Percentiles rank a stretch among this genome's conserved stretches.
Conservation (phyloP, 2,113 vertebrate species). For the Alligator mississippiensis region DNA sequence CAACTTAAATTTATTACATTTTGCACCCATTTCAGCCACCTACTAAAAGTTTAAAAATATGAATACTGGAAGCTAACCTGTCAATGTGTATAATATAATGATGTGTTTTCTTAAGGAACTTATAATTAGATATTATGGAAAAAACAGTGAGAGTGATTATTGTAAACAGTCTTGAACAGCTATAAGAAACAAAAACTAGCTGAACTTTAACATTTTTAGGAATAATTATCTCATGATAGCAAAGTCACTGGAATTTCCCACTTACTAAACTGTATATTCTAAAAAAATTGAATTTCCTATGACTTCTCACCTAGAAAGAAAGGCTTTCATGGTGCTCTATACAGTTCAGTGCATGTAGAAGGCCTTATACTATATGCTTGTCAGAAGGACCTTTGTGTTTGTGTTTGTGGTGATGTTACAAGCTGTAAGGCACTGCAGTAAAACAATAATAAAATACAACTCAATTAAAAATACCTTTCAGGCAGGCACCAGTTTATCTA, state of each 20-base stretch:
- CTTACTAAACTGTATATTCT: neutral
- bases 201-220: slow-evolving; percentile 27
- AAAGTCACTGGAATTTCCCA: slow-evolving; percentile 11
- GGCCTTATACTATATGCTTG: too few species aligned
- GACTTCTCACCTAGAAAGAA: neutral
- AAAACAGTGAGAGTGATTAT: slow-evolving; percentile 28
- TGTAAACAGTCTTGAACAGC: slow-evolving; percentile 38
- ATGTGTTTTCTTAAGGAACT: slow-evolving; percentile 35
- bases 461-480: neutral
- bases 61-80: slow-evolving; percentile 13
- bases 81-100: neutral
- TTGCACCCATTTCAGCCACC: neutral
- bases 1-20: neutral
- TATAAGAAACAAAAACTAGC: neutral
- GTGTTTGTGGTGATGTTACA: neutral
- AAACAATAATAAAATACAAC: neutral
- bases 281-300: neutral
- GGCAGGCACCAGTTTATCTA: neutral
- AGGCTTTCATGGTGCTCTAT: neutral
- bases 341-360: neutral
- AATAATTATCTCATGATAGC: slow-evolving; percentile 32
- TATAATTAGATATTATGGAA: slow-evolving; percentile 52
- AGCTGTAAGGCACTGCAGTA: neutral
- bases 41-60: slow-evolving; percentile 9
- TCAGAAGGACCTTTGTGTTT: neutral